These are phyloP conservation scores for Sinohyriopsis cumingii DNA, from an alignment of 2,888 invertebrate species.

Conservation along the genomic window DNA sequence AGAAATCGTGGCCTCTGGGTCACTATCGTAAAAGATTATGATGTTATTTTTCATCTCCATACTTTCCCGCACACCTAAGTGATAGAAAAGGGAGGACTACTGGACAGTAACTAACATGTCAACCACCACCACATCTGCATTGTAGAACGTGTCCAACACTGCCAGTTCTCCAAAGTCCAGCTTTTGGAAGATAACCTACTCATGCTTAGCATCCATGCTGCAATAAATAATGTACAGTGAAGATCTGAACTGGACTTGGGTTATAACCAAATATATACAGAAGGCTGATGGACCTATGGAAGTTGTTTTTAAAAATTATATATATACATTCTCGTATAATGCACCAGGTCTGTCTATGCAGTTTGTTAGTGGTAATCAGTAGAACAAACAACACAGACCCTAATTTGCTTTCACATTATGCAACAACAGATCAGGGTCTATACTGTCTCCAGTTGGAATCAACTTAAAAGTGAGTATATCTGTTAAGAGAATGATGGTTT, in stretches of 20 bases:
- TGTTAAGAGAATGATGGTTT: too few relatives aligned
- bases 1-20: conserved; percentile 88
- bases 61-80: conserved; percentile 96
- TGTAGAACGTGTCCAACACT: conserved; percentile 95
- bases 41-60: conserved; percentile 97
- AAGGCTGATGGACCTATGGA: too few relatives aligned
- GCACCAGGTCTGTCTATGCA: too few relatives aligned
- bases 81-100: conserved; percentile 95
- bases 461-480: too few relatives aligned
- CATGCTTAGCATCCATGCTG: conserved; percentile 61
- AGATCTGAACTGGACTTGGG: neutral
- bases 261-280: too few relatives aligned
- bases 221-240: conserved; percentile 12
- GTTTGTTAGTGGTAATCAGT: too few relatives aligned
- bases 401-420: too few relatives aligned
- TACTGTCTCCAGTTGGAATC: too few relatives aligned
- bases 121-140: conserved; percentile 97
- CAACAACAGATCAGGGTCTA: too few relatives aligned
- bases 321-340: too few relatives aligned
- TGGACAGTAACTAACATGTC: conserved; percentile 90
- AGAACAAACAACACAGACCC: too few relatives aligned
- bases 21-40: conserved; percentile 76
- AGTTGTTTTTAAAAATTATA: too few relatives aligned
- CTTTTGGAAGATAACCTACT: conserved; percentile 83
- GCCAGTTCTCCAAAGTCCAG: conserved; percentile 97